Base-by-base conservation (phyloP, 2,888 invertebrate genomes). In the Amphipyra tragopoginis region DNA sequence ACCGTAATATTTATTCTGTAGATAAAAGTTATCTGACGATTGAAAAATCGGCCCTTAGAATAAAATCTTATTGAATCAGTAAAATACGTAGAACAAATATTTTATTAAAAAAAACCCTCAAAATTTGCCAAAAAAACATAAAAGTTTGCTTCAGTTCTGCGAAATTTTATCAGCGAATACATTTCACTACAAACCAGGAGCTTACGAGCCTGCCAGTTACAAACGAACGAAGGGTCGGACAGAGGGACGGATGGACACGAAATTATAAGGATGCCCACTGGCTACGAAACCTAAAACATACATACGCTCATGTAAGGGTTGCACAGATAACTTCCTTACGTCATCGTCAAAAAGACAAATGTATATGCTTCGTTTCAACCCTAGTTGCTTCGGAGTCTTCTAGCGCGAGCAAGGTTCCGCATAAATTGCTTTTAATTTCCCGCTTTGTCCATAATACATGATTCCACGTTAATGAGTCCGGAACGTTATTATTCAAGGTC, bases 381-480 rank as follows among this genome's bases (percentile, higher is more conserved):
- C 52, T 72, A 65, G 57, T 57, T 63, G 33, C 49, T 52, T 48
- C 51, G 59, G 51, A 55, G 52, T 63, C 52, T 58, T 64, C 45
- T 36, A 58, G 40, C 66, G 63, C 56, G 59, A 56, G 53, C 62
- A 52, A 59, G 75, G 71, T 63, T 74, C 64, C 50, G 77, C 74
- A 75, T 81, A 84, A 84, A 84, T 81, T 82, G 78, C 77, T 86
- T 86, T 85, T 86, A 82, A 85, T 84, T 85, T 83, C 59, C 66
- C 72, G 72, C 74, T 69, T 79, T 75, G 77, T 85, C 79, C 79
- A 81, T 83, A 83, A 84, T 81, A 78, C 79, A 82, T 79, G 82
- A 79, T 78, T 65, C 61, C 59, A 65, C 60, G 72, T 68, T 72
- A 80, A 79, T 73, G 75, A 83, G 80, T 79, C 73, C 65, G 77